Evolutionary conservation across 2,888 invertebrate genomes (phyloP), one percentile per base, ranked within the genome.

Genomic region (Lymantria dispar): DNA sequence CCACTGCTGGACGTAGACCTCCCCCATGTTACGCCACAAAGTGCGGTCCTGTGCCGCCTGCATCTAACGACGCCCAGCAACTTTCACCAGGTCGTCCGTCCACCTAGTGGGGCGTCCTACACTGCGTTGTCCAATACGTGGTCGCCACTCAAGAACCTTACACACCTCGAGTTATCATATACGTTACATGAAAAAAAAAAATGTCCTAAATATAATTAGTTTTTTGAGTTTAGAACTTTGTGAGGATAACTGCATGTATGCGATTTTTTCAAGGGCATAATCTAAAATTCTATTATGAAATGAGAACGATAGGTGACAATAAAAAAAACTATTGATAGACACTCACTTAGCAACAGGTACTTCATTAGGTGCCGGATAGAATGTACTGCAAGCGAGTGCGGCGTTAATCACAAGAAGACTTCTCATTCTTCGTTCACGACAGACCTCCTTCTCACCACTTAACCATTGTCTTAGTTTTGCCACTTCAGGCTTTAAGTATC

Each of bases 311-410:
- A 36, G 2, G 7, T 36, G 36, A n/a, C 10, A 36, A n/a, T 36
- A 36, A 36, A 36, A 30, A 13, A 31, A 12, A 11, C n/a, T 0
- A 29, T 12, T 13, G 45, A 37, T n/a, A 38, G 1, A 52, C 64
- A 92, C 92, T 92, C 79, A 94, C 94, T 94, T 76, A 45, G 81
- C 64, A 36, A 92, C 73, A 2, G 92, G 85, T 40, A 92, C 80
- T 74, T 95, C 95, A 29, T 94, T 85, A 90, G 96, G 95, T 50
- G 93, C 83, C 2, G 96, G 96, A 52, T 97, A 80, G 49, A 95
- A 91, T 1, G 87, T 81, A 46, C 92, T 88, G 47, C 94, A 95
- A 1, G 94, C 92, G 53, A 97, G 73, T 42, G 94, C 85, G 9
- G 95, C 93, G 47, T 92, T 89, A 0, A 97, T 87, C 14, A 96